Percentiles rank a stretch among this genome's conserved stretches.
These are phyloP conservation scores for Vesta saturnalis DNA, from an alignment of 2,888 invertebrate species.

Conservation along the genomic window DNA sequence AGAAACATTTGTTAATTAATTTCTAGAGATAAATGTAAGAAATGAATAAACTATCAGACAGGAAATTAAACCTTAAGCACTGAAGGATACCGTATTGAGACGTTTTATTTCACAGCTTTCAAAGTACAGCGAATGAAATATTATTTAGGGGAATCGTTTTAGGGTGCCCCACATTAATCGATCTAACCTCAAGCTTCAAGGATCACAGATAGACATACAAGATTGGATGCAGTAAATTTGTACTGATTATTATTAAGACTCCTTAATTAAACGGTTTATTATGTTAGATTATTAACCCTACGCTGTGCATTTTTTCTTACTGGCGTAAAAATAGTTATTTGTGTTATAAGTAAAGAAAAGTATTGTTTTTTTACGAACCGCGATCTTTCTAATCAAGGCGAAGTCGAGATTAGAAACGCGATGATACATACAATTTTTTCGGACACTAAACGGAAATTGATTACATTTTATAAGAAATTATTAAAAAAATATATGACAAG, in stretches of 20 bases:
- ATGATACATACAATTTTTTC: too few relatives aligned
- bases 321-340: too few relatives aligned
- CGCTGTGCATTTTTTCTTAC: too few relatives aligned
- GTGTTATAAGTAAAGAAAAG: too few relatives aligned
- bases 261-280: background rate
- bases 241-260: conserved; percentile 1
- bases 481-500: too few relatives aligned
- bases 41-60: background rate
- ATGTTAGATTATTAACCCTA: too few relatives aligned
- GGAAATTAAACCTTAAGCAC: conserved; percentile 17
- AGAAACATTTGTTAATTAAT: conserved; percentile 18
- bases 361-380: too few relatives aligned
- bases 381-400: too few relatives aligned
- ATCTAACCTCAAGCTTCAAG: conserved; percentile 21
- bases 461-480: too few relatives aligned
- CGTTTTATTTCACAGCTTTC: conserved; percentile 12
- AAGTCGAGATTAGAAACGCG: too few relatives aligned
- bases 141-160: conserved; percentile 20
- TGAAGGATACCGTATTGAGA: conserved; percentile 1
- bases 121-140: conserved; percentile 21
- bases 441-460: too few relatives aligned
- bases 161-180: conserved; percentile 23
- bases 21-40: background rate
- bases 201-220: conserved; percentile 20
- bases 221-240: conserved; percentile 21